phyloP scores from a whole-genome alignment of 2,888 invertebrate genomes.

The Vesta saturnalis region DNA sequence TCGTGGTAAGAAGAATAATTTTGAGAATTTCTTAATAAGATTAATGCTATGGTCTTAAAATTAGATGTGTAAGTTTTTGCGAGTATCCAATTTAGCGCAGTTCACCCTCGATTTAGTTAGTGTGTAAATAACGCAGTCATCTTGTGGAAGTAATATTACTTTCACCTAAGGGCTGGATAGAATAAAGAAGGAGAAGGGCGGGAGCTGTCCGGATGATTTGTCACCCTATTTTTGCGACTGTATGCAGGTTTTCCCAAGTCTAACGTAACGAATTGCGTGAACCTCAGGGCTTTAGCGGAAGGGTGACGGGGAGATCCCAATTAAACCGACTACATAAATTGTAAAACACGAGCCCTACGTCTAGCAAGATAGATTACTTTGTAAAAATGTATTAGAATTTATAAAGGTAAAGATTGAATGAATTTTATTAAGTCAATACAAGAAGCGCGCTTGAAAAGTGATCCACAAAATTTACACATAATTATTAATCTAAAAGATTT shows the following conservation, averaged over 20 bases:
- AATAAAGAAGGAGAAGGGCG: slow-evolving; percentile 57
- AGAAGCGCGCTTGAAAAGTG: slow-evolving; percentile 5
- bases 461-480: neutral
- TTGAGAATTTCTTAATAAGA: slow-evolving; percentile 21
- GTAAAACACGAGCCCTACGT: slow-evolving; percentile 51
- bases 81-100: slow-evolving; percentile 58
- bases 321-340: slow-evolving; percentile 59
- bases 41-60: slow-evolving; percentile 31
- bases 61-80: slow-evolving; percentile 42
- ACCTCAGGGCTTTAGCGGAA: slow-evolving; percentile 41
- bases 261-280: slow-evolving; percentile 54
- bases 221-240: slow-evolving; percentile 61
- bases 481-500: slow-evolving; percentile 13
- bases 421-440: neutral
- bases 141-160: slow-evolving; percentile 62
- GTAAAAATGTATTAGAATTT: slow-evolving; percentile 38
- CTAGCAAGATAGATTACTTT: slow-evolving; percentile 55
- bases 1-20: neutral
- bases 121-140: slow-evolving; percentile 63
- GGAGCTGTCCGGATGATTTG: slow-evolving; percentile 59
- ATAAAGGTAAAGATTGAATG: neutral
- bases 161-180: slow-evolving; percentile 59
- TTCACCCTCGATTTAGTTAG: slow-evolving; percentile 60
- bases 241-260: slow-evolving; percentile 53
- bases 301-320: slow-evolving; percentile 54